Evolutionary conservation across 2,888 invertebrate genomes (phyloP), one percentile per base, ranked within the genome.

Genomic region (Abrostola triplasia): DNA sequence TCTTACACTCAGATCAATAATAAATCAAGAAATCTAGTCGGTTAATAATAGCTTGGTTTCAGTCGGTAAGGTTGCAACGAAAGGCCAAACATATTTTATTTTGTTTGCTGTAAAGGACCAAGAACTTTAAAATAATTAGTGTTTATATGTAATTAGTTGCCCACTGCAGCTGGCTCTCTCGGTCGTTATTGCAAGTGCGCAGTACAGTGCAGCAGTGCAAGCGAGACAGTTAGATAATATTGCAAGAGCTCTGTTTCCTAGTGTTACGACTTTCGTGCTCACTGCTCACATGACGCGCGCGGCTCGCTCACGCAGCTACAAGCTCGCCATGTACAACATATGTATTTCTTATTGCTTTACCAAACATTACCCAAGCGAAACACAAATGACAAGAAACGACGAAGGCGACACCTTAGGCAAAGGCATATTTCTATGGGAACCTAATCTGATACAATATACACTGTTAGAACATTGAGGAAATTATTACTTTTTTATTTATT

Each of bases 191-290:
- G 13, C 7, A 64, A 35, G 56, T 53, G 49, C 62, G 42, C 44
- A 53, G 52, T 35, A 13, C 35, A 41, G 63, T 64, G 52, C 60
- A 67, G n/a, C 35, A 41, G 63, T 64, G 52, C 60, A 67, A 75
- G 67, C 58, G 67, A 76, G 73, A 65, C 74, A 70, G 85, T 92
- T 90, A 90, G 88, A 90, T 92, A 92, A 92, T 84, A 79, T 85
- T 81, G 83, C 82, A 80, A 88, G 84, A 86, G 80, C 77, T 82
- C 77, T 57, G 81, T 88, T 92, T 93, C 90, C 91, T 90, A 64
- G 81, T 91, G 83, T 92, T 92, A 91, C 90, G 44, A 47, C 5
- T 12, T 9, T 9, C 44, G 89, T 87, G 77, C 81, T 70, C 67
- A 54, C 55, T 84, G 73, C 81, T 74, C 72, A 67, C 68, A 64